These are phyloP conservation scores for Phenganax stokvisi DNA, from an alignment of 92 coral and sea anemone species.

Conservation along the genomic window DNA sequence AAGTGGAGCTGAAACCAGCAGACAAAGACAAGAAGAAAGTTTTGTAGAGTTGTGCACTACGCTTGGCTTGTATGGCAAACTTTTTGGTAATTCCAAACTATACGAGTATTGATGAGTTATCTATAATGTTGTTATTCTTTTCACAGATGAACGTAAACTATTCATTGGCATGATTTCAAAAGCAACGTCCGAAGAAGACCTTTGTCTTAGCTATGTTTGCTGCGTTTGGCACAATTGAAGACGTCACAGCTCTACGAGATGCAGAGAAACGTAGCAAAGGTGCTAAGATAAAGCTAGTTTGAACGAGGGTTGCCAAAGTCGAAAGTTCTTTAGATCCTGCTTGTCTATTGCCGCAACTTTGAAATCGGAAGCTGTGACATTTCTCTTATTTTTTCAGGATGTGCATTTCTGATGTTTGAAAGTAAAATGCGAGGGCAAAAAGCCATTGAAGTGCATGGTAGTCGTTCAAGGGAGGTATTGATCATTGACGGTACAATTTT, in stretches of 20 bases:
- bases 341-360: too few species aligned
- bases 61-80: too few species aligned
- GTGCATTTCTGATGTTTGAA: slow-evolving; percentile 92
- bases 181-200: slow-evolving; percentile 80
- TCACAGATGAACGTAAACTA: slow-evolving; percentile 87
- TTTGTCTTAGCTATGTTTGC: slow-evolving; percentile 87
- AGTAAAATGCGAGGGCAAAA: slow-evolving; percentile 96
- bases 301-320: too few species aligned
- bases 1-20: slow-evolving; percentile 97
- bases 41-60: slow-evolving; percentile 14
- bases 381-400: slow-evolving; percentile 48
- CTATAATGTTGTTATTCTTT: not conserved
- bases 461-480: slow-evolving; percentile 90
- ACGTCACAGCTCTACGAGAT: slow-evolving; percentile 76
- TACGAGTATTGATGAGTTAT: too few species aligned
- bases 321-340: too few species aligned
- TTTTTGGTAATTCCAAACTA: too few species aligned
- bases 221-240: slow-evolving; percentile 93
- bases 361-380: too few species aligned
- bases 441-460: slow-evolving; percentile 93
- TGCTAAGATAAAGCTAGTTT: not conserved
- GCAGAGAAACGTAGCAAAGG: slow-evolving; percentile 89
- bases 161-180: slow-evolving; percentile 97
- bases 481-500: not conserved
- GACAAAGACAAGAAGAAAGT: slow-evolving; percentile 91